Conservation (phyloP, 2,888 invertebrate species). For the Trachelus iudaicus region DNA sequence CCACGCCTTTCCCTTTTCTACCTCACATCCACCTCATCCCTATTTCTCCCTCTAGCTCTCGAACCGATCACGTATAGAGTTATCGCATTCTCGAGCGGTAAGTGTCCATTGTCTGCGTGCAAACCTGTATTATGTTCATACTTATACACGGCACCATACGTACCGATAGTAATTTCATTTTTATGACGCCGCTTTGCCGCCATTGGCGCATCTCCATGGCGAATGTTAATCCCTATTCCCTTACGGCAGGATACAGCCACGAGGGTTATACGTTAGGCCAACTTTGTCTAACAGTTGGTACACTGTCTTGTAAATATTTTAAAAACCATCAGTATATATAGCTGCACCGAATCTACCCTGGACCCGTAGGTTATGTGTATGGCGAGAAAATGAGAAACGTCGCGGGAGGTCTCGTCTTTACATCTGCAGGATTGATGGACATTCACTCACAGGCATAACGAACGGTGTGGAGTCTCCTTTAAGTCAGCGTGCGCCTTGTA, state of each 20-base stretch:
- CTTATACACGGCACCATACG: slow-evolving; percentile 2
- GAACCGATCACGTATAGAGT: slow-evolving; percentile 45
- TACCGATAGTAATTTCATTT: slow-evolving; percentile 2
- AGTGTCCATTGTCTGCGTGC: slow-evolving; percentile 52
- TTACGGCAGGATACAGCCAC: neutral
- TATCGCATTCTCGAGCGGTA: slow-evolving; percentile 49
- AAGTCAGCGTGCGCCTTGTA: slow-evolving; percentile 15
- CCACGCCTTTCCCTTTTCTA: slow-evolving; percentile 49
- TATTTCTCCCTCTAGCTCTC: slow-evolving; percentile 8
- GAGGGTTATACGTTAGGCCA: neutral
- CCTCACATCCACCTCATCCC: slow-evolving; percentile 19
- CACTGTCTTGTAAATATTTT: neutral
- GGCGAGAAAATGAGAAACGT: slow-evolving; percentile 61
- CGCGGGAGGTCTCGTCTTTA: slow-evolving; percentile 58
- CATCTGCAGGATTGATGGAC: slow-evolving; percentile 57
- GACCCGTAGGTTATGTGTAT: slow-evolving; percentile 1
- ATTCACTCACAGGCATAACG: slow-evolving; percentile 44
- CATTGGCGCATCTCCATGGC: neutral
- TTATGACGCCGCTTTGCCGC: neutral
- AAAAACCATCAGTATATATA: neutral
- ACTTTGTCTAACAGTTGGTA: neutral
- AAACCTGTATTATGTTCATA: slow-evolving; percentile 32
- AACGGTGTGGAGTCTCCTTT: neutral
- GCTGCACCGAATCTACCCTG: neutral
- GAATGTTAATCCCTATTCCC: neutral